These are phyloP conservation scores for Beaufortia kweichowensis DNA, from an alignment of 2,113 vertebrate species.

Conservation along the genomic window DNA sequence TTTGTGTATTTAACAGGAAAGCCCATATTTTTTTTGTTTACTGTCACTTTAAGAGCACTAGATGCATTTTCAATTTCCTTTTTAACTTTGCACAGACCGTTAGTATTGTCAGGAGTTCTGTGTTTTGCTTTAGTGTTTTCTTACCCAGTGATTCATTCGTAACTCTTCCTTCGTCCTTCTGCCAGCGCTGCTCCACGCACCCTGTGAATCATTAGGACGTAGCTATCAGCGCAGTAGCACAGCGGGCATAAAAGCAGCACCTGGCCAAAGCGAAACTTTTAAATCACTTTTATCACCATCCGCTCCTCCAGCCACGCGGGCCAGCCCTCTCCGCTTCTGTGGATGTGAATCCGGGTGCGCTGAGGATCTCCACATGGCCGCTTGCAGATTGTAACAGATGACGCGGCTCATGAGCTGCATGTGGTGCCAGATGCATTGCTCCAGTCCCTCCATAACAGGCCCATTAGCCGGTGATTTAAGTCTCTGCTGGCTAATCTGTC, in stretches of 20 bases:
- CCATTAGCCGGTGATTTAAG: constrained; percentile 62
- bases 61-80: background rate
- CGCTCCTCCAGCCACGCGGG: background rate
- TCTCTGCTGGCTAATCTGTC: constrained; percentile 57
- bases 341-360: constrained; percentile 11
- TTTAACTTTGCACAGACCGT: background rate
- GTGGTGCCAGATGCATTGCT: constrained; percentile 53
- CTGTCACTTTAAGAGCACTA: background rate
- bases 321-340: background rate
- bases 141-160: constrained; percentile 40
- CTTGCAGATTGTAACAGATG: constrained; percentile 51
- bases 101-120: constrained; percentile 14
- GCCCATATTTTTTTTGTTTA: background rate
- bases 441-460: constrained; percentile 52
- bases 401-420: constrained; percentile 46
- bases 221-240: constrained; percentile 36
- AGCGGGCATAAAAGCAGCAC: constrained; percentile 20
- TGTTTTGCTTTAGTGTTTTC: constrained; percentile 39
- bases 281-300: constrained; percentile 34
- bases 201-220: constrained; percentile 52
- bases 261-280: constrained; percentile 43
- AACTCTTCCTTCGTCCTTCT: constrained; percentile 35
- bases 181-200: constrained; percentile 36
- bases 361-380: constrained; percentile 35
- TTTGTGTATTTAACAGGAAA: too few relatives aligned